These are phyloP conservation scores for Phymorhynchus buccinoides DNA, from an alignment of 1,140 invertebrate genomes.

Conservation along the genomic window DNA sequence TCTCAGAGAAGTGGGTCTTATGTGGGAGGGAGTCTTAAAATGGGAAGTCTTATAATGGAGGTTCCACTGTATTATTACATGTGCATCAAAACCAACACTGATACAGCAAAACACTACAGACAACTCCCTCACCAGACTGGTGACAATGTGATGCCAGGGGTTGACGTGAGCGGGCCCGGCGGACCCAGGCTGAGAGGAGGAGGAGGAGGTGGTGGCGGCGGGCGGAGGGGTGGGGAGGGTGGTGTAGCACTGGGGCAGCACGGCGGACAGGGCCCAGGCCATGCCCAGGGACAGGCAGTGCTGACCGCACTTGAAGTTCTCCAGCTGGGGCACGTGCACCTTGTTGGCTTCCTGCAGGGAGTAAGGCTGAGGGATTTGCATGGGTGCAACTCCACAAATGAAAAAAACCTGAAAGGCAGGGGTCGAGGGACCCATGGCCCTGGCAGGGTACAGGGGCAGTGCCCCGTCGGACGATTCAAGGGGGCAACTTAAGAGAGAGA, in stretches of 20 bases:
- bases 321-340: constrained; percentile 61
- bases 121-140: constrained; percentile 12
- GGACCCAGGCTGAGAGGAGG: constrained; percentile 37
- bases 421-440: too few relatives aligned
- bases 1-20: too few relatives aligned
- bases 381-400: too few relatives aligned
- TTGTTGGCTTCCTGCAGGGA: constrained; percentile 51
- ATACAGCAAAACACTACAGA: background rate
- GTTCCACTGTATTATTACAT: too few relatives aligned
- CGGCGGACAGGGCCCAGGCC: constrained; percentile 63
- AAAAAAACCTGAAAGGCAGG: too few relatives aligned
- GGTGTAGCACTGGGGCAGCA: constrained; percentile 61
- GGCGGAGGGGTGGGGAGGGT: constrained; percentile 33
- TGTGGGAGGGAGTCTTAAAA: too few relatives aligned
- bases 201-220: constrained; percentile 36
- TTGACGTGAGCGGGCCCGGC: constrained; percentile 46
- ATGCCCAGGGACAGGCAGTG: constrained; percentile 63
- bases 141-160: constrained; percentile 32
- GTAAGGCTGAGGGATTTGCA: background rate
- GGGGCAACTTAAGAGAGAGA: too few relatives aligned
- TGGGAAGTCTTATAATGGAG: too few relatives aligned
- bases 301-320: constrained; percentile 59
- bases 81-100: too few relatives aligned
- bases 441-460: too few relatives aligned
- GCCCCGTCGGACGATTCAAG: too few relatives aligned